Evolutionary conservation across 2,113 vertebrate genomes (phyloP).

Genomic region (Hiodon tergisus): DNA sequence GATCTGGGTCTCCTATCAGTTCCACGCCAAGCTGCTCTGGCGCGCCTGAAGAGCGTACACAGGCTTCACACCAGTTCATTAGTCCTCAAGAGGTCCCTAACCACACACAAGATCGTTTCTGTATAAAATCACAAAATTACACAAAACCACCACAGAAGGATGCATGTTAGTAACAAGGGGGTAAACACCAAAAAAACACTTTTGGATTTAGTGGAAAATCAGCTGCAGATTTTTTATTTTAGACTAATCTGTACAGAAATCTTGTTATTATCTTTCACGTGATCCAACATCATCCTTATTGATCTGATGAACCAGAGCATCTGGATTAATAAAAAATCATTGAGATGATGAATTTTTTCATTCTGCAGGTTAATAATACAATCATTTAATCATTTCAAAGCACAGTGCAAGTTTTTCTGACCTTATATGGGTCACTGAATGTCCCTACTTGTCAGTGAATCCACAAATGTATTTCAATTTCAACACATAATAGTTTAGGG

Average conservation of each 20-base stretch:
- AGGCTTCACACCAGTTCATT: slow-evolving; percentile 11
- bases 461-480: slow-evolving; percentile 9
- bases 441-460: slow-evolving; percentile 1
- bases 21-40: not conserved
- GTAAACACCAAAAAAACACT: not conserved
- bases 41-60: not conserved
- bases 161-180: slow-evolving; percentile 14
- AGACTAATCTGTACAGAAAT: no score
- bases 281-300: not conserved
- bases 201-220: not conserved
- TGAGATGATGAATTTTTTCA: not conserved
- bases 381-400: not conserved
- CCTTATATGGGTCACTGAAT: not conserved
- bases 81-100: not conserved
- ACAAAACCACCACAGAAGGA: slow-evolving; percentile 16
- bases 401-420: not conserved
- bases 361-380: not conserved
- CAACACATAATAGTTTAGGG: not conserved
- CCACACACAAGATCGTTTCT: slow-evolving; percentile 22
- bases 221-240: not conserved
- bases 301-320: not conserved
- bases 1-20: not conserved
- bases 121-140: slow-evolving; percentile 22
- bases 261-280: no score
- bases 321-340: not conserved